Percentiles rank a stretch among this genome's conserved stretches.
Conservation (phyloP, 1,140 invertebrate species). For the Philotrypesis tridentata region DNA sequence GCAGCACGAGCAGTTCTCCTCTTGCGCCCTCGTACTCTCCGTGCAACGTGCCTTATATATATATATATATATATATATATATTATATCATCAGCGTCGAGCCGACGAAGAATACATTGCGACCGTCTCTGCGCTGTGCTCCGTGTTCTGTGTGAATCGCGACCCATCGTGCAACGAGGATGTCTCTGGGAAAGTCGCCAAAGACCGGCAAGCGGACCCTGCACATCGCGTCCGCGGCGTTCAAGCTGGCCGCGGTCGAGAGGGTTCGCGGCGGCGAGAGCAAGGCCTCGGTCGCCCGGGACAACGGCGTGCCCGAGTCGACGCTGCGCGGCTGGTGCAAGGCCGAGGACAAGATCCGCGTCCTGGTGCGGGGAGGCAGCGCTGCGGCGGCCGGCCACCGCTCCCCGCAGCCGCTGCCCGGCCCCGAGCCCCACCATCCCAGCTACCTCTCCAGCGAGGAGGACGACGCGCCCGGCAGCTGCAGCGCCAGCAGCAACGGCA, state of each 20-base stretch:
- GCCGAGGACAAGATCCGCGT: conserved; percentile 85
- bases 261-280: conserved; percentile 83
- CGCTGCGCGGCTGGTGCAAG: conserved; percentile 88
- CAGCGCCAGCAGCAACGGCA: too few relatives aligned
- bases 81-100: too few relatives aligned
- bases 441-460: conserved; percentile 60
- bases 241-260: conserved; percentile 85
- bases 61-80: too few relatives aligned
- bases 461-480: conserved; percentile 50
- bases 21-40: too few relatives aligned
- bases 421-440: conserved; percentile 60
- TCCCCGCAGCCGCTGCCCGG: conserved; percentile 74
- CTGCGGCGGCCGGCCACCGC: conserved; percentile 76
- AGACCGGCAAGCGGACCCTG: conserved; percentile 79
- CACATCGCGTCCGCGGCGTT: conserved; percentile 82
- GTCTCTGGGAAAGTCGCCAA: conserved; percentile 15
- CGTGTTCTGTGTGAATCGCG: too few relatives aligned
- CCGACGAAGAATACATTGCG: too few relatives aligned
- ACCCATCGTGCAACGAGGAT: conserved; percentile 36
- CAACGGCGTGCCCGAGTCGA: conserved; percentile 88
- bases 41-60: too few relatives aligned
- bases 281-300: conserved; percentile 87
- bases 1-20: too few relatives aligned
- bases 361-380: conserved; percentile 74
- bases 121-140: too few relatives aligned